These are phyloP conservation scores for Cheiracanthium punctorium DNA, from an alignment of 2,888 invertebrate genomes.

Conservation along the genomic window DNA sequence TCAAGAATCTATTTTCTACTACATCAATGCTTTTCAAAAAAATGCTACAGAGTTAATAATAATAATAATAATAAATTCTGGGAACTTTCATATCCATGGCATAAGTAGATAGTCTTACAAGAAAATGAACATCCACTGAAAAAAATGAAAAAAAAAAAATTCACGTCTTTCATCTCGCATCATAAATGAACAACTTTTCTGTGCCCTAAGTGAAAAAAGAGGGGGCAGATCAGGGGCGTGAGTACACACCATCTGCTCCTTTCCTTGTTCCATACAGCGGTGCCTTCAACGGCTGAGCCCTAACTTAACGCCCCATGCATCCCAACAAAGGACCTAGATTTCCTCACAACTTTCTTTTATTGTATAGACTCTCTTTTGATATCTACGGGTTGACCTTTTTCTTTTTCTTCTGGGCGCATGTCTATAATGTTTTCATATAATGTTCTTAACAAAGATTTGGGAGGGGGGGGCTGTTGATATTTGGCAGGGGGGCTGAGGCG, in stretches of 20 bases:
- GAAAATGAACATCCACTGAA: no score
- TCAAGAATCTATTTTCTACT: no score
- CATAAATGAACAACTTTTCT: conserved; percentile 1
- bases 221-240: background rate
- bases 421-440: background rate
- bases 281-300: background rate
- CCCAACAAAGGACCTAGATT: background rate
- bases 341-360: background rate
- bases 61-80: no score
- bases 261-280: background rate
- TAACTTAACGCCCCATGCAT: conserved; percentile 3
- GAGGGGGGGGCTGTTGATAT: background rate
- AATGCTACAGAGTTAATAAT: no score
- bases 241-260: background rate
- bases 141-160: background rate
- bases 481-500: no score
- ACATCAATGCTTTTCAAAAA: no score
- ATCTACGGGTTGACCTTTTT: no score
- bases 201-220: background rate
- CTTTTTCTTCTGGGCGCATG: background rate
- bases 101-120: no score
- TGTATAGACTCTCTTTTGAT: no score
- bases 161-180: background rate
- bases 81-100: no score
- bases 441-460: background rate